A percentile compares a stretch with the other conserved stretches of the same genome.
These are phyloP conservation scores for Seriola dumerili DNA, from an alignment of 2,113 vertebrate genomes.

Conservation along the genomic window DNA sequence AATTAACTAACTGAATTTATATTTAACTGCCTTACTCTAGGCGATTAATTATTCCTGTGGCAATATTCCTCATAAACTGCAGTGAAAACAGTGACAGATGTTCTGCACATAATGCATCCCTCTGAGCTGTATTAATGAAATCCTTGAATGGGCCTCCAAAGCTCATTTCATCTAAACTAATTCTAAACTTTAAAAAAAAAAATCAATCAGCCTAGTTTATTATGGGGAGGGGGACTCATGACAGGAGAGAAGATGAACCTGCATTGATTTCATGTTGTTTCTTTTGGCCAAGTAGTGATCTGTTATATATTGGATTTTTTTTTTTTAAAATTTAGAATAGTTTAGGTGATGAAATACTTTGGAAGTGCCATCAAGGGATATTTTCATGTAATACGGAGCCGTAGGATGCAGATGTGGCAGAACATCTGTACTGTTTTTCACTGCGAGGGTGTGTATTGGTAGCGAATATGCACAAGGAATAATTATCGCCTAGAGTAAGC, in stretches of 20 bases:
- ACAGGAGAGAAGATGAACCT: not conserved
- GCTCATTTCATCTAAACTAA: not conserved
- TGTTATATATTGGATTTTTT: slow-evolving; percentile 5
- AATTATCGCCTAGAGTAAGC: not conserved
- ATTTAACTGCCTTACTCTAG: not conserved
- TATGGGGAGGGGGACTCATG: not conserved
- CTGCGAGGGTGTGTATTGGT: slow-evolving; percentile 8
- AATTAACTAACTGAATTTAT: not conserved
- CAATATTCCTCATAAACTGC: slow-evolving; percentile 6
- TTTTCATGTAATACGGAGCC: slow-evolving; percentile 14
- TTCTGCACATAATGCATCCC: slow-evolving; percentile 27
- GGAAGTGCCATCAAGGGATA: slow-evolving; percentile 13
- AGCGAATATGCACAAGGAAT: not conserved
- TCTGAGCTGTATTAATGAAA: slow-evolving; percentile 11
- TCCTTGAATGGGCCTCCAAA: slow-evolving; percentile 1
- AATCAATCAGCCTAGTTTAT: not conserved
- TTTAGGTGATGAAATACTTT: slow-evolving; percentile 1
- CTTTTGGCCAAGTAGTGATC: slow-evolving; percentile 5
- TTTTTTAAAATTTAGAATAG: not conserved
- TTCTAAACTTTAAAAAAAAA: not conserved
- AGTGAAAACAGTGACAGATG: slow-evolving; percentile 14
- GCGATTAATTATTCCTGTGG: not conserved
- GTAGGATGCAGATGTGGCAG: slow-evolving; percentile 27
- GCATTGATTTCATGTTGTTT: not conserved
- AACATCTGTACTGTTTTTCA: slow-evolving; percentile 15